These are phyloP conservation scores for Crypturellus undulatus DNA, from an alignment of 2,113 vertebrate genomes.

Conservation along the genomic window DNA sequence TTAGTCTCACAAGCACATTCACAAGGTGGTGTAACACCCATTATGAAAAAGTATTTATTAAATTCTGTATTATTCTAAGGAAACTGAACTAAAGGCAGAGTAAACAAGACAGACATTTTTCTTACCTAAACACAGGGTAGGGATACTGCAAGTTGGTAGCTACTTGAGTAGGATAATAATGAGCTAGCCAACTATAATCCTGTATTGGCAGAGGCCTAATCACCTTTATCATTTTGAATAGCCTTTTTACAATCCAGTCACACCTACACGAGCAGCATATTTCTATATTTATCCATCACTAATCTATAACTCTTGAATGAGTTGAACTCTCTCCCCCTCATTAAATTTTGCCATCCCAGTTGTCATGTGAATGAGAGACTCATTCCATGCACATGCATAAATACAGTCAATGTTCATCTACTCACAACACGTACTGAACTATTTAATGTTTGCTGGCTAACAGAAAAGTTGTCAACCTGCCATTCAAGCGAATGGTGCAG, in stretches of 20 bases:
- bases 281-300: conserved; percentile 11
- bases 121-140: background rate
- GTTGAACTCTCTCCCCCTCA: background rate
- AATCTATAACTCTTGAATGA: conserved; percentile 18
- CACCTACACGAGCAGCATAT: background rate
- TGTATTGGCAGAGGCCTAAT: background rate
- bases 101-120: background rate
- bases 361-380: background rate
- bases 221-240: background rate
- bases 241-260: background rate
- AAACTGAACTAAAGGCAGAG: background rate
- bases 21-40: background rate
- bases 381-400: background rate
- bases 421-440: background rate
- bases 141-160: background rate
- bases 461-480: background rate
- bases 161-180: background rate
- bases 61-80: background rate
- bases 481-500: background rate
- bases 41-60: background rate
- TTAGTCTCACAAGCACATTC: background rate
- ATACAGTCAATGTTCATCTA: background rate
- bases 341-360: background rate
- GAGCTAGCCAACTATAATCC: background rate
- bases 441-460: background rate